Percentiles rank a stretch among this genome's conserved stretches.
Conservation (phyloP, 2,113 vertebrate genomes). For the Picathartes gymnocephalus region DNA sequence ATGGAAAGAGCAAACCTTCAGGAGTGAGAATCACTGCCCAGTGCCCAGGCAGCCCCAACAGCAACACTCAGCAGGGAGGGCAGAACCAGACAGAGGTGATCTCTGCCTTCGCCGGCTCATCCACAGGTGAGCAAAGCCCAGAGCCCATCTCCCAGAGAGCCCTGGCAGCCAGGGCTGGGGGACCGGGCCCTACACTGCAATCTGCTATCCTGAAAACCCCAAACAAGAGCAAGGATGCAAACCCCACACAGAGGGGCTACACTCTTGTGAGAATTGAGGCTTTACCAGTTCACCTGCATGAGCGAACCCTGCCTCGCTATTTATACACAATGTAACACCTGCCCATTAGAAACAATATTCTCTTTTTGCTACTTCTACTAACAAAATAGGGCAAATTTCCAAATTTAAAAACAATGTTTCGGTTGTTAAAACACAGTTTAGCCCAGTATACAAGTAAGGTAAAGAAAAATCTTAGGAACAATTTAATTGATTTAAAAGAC, state of each 20-base stretch:
- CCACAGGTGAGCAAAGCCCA: background rate
- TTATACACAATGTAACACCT: background rate
- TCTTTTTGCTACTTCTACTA: background rate
- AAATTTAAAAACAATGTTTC: background rate
- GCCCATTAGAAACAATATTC: background rate
- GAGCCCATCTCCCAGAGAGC: background rate
- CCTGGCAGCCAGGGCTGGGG: background rate
- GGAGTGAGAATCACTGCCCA: background rate
- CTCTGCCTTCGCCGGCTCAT: background rate
- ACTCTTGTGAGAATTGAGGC: background rate
- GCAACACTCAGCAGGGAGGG: background rate
- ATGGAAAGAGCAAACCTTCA: background rate
- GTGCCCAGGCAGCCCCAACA: background rate
- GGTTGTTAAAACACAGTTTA: background rate
- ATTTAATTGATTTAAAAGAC: background rate
- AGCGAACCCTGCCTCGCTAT: background rate
- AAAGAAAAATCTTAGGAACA: background rate
- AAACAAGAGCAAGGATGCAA: background rate
- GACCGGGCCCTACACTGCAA: background rate
- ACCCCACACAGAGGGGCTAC: fast-evolving
- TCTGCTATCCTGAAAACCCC: background rate
- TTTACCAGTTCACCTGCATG: background rate
- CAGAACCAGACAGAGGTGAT: background rate
- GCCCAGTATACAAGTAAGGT: background rate
- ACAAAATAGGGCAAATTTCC: background rate